These are phyloP conservation scores for Amiota mariae DNA, from an alignment of 2,888 invertebrate genomes.

Conservation along the genomic window DNA sequence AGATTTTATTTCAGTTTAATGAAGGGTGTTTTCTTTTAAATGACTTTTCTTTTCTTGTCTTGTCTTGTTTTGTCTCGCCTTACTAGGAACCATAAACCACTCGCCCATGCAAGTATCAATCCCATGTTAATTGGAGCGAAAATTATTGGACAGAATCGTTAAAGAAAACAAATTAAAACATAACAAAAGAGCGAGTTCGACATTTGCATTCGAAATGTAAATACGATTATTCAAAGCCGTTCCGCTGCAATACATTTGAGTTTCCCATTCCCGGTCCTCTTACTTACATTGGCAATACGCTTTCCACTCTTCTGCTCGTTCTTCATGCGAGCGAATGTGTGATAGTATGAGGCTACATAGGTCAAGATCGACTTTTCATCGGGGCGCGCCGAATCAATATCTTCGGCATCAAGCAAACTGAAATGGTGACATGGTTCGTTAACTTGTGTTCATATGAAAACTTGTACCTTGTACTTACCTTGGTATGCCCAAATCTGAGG, in stretches of 20 bases:
- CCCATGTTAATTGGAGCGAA: conserved; percentile 62
- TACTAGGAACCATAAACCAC: conserved; percentile 46
- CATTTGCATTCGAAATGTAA: conserved; percentile 9
- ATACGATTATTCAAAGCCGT: conserved; percentile 39
- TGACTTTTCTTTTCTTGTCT: no score
- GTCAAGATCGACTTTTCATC: conserved; percentile 99
- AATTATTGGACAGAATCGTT: conserved; percentile 47
- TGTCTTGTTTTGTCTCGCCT: no score
- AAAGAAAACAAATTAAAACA: neutral
- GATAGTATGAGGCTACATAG: conserved; percentile 98
- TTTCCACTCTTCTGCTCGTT: conserved; percentile 98
- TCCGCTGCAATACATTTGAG: conserved; percentile 56
- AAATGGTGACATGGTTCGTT: neutral
- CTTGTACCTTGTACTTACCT: conserved; percentile 56
- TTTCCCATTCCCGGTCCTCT: conserved; percentile 13
- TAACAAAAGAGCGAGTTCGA: neutral
- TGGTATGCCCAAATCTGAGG: conserved; percentile 93
- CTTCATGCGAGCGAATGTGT: conserved; percentile 99
- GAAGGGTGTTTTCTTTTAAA: conserved; percentile 45
- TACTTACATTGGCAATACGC: conserved; percentile 94
- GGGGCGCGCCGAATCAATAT: conserved; percentile 93
- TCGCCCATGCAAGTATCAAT: conserved; percentile 39
- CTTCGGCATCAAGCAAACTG: conserved; percentile 94
- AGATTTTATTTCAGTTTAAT: conserved; percentile 33
- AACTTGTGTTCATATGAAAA: no score